A percentile compares a stretch with the other conserved stretches of the same genome.
These are phyloP conservation scores for Steatocranus sp. DNA, from an alignment of 2,797 vertebrate species.

Conservation along the genomic window DNA sequence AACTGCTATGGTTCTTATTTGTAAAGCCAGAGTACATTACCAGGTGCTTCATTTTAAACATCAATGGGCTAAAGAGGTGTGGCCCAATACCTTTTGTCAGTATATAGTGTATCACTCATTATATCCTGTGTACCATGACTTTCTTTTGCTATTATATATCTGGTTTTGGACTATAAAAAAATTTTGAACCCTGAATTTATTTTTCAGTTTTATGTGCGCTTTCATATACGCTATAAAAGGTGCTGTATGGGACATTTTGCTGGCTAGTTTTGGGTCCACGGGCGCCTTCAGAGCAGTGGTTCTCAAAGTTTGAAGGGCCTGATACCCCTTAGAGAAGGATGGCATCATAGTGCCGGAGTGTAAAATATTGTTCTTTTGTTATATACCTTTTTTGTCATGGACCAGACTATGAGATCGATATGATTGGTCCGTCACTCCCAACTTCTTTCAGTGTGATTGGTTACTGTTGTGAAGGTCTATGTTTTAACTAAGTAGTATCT, in stretches of 20 bases:
- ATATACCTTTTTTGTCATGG: not conserved
- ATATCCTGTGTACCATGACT: not conserved
- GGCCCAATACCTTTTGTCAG: not conserved
- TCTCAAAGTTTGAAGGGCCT: not conserved
- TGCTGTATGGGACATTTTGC: not conserved
- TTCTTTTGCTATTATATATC: not conserved
- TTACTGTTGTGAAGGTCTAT: not conserved
- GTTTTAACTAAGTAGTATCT: not conserved
- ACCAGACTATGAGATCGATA: not conserved
- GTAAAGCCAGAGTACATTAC: not conserved
- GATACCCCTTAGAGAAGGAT: not conserved
- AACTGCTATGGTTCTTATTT: not conserved
- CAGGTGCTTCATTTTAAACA: not conserved
- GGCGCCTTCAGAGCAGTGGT: not conserved
- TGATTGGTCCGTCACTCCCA: not conserved
- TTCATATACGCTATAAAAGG: not conserved
- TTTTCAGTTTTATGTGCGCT: not conserved
- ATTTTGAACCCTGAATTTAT: not conserved
- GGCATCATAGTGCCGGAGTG: not conserved
- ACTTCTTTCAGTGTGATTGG: not conserved
- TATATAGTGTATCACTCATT: not conserved
- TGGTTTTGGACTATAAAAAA: not conserved
- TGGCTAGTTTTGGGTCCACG: not conserved
- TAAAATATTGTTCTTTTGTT: not conserved
- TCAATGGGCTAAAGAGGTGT: not conserved